Percentiles rank a stretch among this genome's conserved stretches.
Evolutionary conservation across 2,888 invertebrate genomes (phyloP).

Genomic region (Athrips mouffetella): DNA sequence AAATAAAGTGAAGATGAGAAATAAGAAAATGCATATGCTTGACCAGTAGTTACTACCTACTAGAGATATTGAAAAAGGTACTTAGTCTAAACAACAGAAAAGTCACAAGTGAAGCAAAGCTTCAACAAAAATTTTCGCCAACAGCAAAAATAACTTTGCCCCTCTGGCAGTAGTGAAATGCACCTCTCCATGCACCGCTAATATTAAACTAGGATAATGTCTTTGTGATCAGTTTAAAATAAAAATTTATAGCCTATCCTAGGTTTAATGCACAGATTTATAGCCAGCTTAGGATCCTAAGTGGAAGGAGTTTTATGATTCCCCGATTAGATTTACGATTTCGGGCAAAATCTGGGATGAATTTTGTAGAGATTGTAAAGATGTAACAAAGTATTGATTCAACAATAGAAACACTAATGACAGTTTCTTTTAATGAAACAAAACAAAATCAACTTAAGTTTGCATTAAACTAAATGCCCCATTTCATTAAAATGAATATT

Average conservation of each 20-base stretch:
- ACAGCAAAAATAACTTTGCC: constrained; percentile 12
- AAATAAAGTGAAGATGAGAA: too few species aligned
- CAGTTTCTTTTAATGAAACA: too few species aligned
- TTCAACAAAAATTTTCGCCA: background rate
- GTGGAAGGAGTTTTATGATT: constrained; percentile 15
- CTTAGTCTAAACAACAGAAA: too few species aligned
- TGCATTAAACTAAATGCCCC: too few species aligned
- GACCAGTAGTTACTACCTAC: too few species aligned
- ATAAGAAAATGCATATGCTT: too few species aligned
- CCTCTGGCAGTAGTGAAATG: constrained; percentile 30
- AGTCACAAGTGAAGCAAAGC: too few species aligned
- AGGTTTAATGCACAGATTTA: constrained; percentile 19
- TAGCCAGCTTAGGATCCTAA: constrained; percentile 14
- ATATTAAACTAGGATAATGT: constrained; percentile 56
- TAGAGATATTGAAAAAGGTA: too few species aligned
- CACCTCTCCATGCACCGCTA: constrained; percentile 41
- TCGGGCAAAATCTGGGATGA: background rate
- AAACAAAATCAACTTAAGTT: too few species aligned
- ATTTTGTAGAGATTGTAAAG: background rate
- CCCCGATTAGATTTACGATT: constrained; percentile 17
- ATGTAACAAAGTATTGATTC: too few species aligned
- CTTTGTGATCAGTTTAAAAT: constrained; percentile 55
- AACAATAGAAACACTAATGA: too few species aligned
- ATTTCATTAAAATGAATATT: too few species aligned
- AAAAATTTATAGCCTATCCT: constrained; percentile 41